Conservation (phyloP, 2,113 vertebrate species). For the Ceuthmochares aereus region DNA sequence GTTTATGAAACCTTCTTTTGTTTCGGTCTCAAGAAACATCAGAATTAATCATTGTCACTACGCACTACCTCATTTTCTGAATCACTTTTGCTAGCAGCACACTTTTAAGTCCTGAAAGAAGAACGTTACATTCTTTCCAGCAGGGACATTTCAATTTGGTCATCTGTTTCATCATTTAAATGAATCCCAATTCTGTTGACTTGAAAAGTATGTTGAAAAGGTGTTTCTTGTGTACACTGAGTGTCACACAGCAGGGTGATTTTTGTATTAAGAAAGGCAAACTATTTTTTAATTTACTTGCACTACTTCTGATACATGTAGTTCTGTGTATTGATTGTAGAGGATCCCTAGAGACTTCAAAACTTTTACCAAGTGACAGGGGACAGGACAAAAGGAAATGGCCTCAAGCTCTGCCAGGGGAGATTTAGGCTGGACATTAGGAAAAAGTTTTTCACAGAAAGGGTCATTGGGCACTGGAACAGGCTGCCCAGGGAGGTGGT, state of each 20-base stretch:
- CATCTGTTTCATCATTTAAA: not conserved
- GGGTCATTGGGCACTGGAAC: too few species aligned
- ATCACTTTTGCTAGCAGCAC: not conserved
- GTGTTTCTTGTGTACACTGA: not conserved
- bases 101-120: not conserved
- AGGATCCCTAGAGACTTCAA: not conserved
- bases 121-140: not conserved
- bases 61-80: not conserved
- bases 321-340: not conserved
- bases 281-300: not conserved
- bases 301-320: not conserved
- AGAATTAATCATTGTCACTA: not conserved
- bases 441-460: too few species aligned
- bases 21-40: not conserved
- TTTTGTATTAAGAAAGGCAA: not conserved
- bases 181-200: not conserved
- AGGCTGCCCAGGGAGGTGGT: too few species aligned
- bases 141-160: not conserved
- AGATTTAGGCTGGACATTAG: too few species aligned
- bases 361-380: too few species aligned
- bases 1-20: not conserved
- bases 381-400: too few species aligned
- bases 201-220: not conserved
- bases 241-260: not conserved
- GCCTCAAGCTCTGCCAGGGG: too few species aligned